Percentiles rank a stretch among this genome's conserved stretches.
Conservation (phyloP, 2,113 vertebrate genomes). For the Pomatorhinus ruficollis region DNA sequence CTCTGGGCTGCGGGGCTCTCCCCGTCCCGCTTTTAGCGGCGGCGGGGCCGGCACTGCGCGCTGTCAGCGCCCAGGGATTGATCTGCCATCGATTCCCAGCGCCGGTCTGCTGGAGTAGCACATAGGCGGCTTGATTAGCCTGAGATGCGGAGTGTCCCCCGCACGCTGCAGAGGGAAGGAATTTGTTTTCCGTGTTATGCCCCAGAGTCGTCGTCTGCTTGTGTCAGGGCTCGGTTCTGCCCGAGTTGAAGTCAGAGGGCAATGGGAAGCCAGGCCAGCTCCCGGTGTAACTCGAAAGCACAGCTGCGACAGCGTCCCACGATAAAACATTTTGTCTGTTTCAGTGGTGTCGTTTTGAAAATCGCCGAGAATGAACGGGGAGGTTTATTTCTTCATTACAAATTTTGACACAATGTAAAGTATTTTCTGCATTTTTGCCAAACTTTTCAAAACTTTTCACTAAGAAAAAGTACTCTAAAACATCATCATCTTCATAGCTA, state of each 20-base stretch:
- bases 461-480: not conserved
- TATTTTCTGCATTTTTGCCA: not conserved
- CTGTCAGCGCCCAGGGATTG: not conserved
- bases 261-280: not conserved
- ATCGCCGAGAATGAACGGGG: not conserved
- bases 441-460: not conserved
- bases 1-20: not conserved
- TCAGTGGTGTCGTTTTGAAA: not conserved
- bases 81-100: not conserved
- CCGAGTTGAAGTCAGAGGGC: not conserved
- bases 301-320: rapidly evolving
- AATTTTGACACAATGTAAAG: not conserved
- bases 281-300: not conserved
- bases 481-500: not conserved
- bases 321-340: not conserved
- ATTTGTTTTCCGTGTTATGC: rapidly evolving
- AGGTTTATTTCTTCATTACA: not conserved
- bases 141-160: not conserved
- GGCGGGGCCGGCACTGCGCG: not conserved
- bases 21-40: not conserved
- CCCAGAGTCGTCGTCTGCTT: not conserved
- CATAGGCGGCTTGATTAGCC: rapidly evolving
- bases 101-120: not conserved
- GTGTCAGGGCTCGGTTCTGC: not conserved
- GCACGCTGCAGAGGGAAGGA: not conserved